phyloP scores from a whole-genome alignment of 2,888 invertebrate species.

The Catotricha subobsoleta region DNA sequence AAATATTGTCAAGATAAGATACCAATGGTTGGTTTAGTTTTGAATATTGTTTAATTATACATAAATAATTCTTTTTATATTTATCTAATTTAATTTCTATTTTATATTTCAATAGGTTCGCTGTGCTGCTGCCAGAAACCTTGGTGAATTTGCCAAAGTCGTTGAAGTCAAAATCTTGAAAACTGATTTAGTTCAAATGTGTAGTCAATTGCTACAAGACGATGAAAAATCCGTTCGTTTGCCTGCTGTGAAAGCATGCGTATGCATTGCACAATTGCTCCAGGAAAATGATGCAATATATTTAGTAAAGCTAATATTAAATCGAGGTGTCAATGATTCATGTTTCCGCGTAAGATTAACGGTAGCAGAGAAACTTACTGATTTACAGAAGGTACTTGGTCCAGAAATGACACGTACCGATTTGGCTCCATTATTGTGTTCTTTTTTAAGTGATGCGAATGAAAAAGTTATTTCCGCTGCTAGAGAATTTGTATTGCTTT shows the following conservation, averaged over 20 bases:
- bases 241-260: slow-evolving; percentile 92
- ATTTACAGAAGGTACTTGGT: slow-evolving; percentile 89
- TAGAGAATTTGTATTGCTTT: slow-evolving; percentile 87
- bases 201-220: slow-evolving; percentile 87
- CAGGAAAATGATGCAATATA: slow-evolving; percentile 70
- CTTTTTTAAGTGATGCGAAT: slow-evolving; percentile 89
- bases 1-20: slow-evolving; percentile 96
- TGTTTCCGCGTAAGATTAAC: slow-evolving; percentile 78
- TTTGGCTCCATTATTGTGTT: slow-evolving; percentile 82
- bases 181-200: slow-evolving; percentile 92
- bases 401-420: slow-evolving; percentile 90
- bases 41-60: too few relatives aligned
- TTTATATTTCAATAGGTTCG: slow-evolving; percentile 28
- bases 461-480: slow-evolving; percentile 97
- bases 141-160: slow-evolving; percentile 95
- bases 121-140: slow-evolving; percentile 89
- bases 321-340: slow-evolving; percentile 74
- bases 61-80: background rate
- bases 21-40: too few relatives aligned
- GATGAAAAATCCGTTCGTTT: slow-evolving; percentile 96
- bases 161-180: slow-evolving; percentile 92
- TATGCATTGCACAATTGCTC: slow-evolving; percentile 76
- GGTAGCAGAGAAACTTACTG: slow-evolving; percentile 75
- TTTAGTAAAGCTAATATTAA: slow-evolving; percentile 87
- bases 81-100: background rate